These are phyloP conservation scores for Porites rus DNA, from an alignment of 92 coral and sea anemone species.

Conservation along the genomic window DNA sequence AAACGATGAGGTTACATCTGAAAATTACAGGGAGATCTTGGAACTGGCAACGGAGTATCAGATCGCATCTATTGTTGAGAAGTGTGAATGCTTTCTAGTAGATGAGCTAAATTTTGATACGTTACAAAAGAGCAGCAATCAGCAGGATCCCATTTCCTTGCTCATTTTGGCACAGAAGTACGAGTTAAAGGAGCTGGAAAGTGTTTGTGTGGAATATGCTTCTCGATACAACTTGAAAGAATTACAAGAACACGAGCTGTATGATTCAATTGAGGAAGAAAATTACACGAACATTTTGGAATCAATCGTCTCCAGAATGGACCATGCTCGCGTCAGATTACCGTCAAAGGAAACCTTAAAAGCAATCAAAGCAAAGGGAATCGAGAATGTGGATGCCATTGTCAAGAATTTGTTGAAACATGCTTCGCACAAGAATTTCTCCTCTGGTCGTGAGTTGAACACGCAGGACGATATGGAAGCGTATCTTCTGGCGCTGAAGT, in stretches of 20 bases:
- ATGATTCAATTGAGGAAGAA: background rate
- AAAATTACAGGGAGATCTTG: background rate
- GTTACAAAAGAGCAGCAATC: no score
- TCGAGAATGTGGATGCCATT: constrained; percentile 7
- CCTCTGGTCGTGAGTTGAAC: background rate
- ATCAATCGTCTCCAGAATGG: background rate
- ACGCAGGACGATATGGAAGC: constrained; percentile 7
- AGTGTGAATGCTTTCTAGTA: constrained; percentile 5
- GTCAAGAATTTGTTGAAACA: constrained; percentile 2
- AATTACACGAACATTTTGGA: background rate
- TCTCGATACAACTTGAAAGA: background rate
- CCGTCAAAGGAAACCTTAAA: background rate
- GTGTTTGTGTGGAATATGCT: background rate
- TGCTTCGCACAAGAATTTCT: constrained; percentile 3
- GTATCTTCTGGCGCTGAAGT: background rate
- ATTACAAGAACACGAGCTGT: background rate
- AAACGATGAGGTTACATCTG: background rate
- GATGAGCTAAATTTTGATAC: background rate
- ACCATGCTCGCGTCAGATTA: background rate
- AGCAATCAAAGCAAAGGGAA: constrained; percentile 4
- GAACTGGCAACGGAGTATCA: constrained; percentile 8
- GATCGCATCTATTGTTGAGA: background rate
- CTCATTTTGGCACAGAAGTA: constrained; percentile 17
- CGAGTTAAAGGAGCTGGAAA: background rate
- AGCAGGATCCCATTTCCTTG: background rate